Base-by-base conservation (phyloP, 2,113 vertebrate genomes). In the Noctilio leporinus region DNA sequence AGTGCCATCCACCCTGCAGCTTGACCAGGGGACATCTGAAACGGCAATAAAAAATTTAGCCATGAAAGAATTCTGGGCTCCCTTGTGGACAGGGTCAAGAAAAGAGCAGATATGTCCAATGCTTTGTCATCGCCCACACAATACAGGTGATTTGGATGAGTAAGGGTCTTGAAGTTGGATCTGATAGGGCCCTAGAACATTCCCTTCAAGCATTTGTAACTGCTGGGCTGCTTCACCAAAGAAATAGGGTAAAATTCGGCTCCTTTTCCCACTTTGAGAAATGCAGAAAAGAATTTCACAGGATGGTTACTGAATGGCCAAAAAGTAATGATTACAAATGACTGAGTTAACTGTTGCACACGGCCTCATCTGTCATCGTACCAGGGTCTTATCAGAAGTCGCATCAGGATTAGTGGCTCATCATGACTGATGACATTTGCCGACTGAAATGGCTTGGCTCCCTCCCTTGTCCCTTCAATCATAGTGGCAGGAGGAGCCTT, bases 271-370 rank as follows among this genome's bases (percentile, higher is more conserved):
- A 96, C 91, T 45, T 49, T 91, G 72, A 28, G 7, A 83, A 94
- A 76, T 91, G 96, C 83, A 86, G 83, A 96, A 98, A 97, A 96
- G 82, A 94, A 96, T 97, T 97, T 97, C 93, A 95, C 59, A 45
- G 96, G 96, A 92, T 96, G 96, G 96, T 97, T 97, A 97, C 26
- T 11, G 38, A 97, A 96, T 97, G 80, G 85, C 69, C 95, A 89
- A 77, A 94, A 96, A 95, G 97, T 97, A 98, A 98, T 98, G 87
- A 98, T 98, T 98, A 98, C 96, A 98, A 98, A 98, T 96, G 97
- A 97, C 91, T 70, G 89, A 95, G 97, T 94, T 98, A 97, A 98
- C 97, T 96, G 96, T 87, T 95, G 10, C 5, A 1, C 38, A n/a
- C 10, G 35, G 96, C 91, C 95, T 98, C 97, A 98, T 98, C 97